Evolutionary conservation across 2,888 invertebrate species (phyloP).

Genomic region (Ennomos fuscantarius): DNA sequence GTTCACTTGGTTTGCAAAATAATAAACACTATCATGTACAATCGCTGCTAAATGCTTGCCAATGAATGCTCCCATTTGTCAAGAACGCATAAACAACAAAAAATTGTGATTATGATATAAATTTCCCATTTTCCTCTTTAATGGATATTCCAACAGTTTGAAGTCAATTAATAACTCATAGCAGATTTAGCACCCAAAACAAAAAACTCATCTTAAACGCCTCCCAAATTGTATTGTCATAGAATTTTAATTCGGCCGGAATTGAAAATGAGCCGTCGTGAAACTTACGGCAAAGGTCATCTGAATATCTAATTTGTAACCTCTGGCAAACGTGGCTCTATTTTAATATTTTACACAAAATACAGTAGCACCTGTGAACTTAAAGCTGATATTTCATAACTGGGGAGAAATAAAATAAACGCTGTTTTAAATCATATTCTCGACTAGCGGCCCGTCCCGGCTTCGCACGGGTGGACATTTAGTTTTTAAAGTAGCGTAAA

Average conservation of each 20-base stretch:
- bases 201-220: conserved; percentile 27
- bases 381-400: conserved; percentile 62
- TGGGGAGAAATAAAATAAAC: conserved; percentile 51
- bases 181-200: conserved; percentile 22
- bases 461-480: no score
- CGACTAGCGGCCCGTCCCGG: conserved; percentile 13
- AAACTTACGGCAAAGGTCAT: conserved; percentile 59
- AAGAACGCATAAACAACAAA: no score
- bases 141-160: conserved; percentile 28
- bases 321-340: conserved; percentile 53
- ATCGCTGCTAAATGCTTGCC: no score
- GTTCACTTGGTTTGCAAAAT: no score
- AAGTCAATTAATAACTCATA: conserved; percentile 20
- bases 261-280: conserved; percentile 42
- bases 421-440: conserved; percentile 38
- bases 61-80: no score
- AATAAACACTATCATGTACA: no score
- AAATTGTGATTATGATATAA: no score
- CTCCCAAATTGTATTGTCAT: conserved; percentile 40
- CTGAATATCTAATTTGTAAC: conserved; percentile 66
- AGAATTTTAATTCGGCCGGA: conserved; percentile 42
- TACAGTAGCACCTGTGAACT: conserved; percentile 66
- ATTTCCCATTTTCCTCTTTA: no score
- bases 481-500: no score
- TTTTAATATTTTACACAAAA: conserved; percentile 73